Conservation (phyloP, 2,113 vertebrate genomes). For the Pogonocichla stellata region DNA sequence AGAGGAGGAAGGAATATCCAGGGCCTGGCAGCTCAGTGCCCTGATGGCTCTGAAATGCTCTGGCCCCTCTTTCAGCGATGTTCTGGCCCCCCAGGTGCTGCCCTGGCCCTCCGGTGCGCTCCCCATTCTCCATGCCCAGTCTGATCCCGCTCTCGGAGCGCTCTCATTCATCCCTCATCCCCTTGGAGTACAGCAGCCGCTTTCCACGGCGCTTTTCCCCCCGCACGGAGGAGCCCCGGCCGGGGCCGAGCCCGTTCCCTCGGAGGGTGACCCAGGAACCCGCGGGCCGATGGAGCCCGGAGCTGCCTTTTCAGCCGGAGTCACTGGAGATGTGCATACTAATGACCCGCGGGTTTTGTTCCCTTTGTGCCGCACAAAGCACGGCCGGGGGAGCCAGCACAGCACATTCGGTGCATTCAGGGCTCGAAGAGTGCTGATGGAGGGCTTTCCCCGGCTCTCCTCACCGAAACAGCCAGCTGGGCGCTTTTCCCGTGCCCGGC, state of each 20-base stretch:
- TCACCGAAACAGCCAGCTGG: neutral
- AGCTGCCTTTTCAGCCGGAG: conserved; percentile 41
- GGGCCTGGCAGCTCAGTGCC: neutral
- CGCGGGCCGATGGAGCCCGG: neutral
- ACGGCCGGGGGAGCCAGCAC: conserved; percentile 48
- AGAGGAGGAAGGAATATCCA: neutral
- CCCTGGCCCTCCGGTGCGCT: accelerated
- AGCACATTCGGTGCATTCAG: conserved; percentile 49
- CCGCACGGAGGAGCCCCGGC: neutral
- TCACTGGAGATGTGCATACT: conserved; percentile 26
- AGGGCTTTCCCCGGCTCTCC: conserved; percentile 29
- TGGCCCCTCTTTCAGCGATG: no score
- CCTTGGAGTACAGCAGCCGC: neutral
- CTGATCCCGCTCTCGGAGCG: neutral
- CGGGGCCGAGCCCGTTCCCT: neutral
- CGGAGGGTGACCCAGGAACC: neutral
- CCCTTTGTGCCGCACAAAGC: conserved; percentile 45
- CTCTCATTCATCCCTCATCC: neutral
- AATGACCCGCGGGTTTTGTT: conserved; percentile 22
- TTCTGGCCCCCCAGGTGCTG: neutral
- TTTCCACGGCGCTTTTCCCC: neutral
- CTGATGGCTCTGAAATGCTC: accelerated
- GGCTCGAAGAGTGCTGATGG: conserved; percentile 47
- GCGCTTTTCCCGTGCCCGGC: conserved; percentile 4
- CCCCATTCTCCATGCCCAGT: accelerated